These are phyloP conservation scores for Drosophila vallismaia DNA, from an alignment of 2,888 invertebrate genomes.

Conservation along the genomic window DNA sequence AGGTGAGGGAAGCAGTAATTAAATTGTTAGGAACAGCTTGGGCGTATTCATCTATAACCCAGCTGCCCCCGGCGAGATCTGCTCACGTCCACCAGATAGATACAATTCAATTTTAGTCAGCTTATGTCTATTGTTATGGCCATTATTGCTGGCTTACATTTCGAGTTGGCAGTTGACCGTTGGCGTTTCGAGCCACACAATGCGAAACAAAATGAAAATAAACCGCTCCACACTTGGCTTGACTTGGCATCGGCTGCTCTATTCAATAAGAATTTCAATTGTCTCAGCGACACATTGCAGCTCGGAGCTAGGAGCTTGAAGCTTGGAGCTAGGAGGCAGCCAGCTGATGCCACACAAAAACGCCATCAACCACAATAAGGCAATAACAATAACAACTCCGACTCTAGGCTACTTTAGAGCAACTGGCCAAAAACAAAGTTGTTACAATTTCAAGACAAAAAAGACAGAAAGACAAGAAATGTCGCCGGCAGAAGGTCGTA, in stretches of 20 bases:
- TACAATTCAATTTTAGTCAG: slow-evolving; percentile 49
- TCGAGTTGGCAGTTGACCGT: slow-evolving; percentile 32
- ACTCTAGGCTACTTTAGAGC: background rate
- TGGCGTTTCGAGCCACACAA: slow-evolving; percentile 29
- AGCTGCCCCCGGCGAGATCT: slow-evolving; percentile 23
- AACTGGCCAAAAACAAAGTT: background rate
- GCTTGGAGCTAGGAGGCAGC: slow-evolving; percentile 50
- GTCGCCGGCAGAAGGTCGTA: background rate
- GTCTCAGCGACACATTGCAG: slow-evolving; percentile 35
- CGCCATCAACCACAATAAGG: slow-evolving; percentile 20
- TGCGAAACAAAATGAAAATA: slow-evolving; percentile 35
- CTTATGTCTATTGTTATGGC: slow-evolving; percentile 40
- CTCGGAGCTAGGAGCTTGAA: background rate
- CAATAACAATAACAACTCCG: slow-evolving; percentile 39
- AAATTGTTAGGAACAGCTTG: slow-evolving; percentile 27
- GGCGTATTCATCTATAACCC: slow-evolving; percentile 31
- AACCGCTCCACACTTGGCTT: slow-evolving; percentile 31
- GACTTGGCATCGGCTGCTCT: slow-evolving; percentile 13
- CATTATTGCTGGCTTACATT: slow-evolving; percentile 43
- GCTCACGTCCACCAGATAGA: slow-evolving; percentile 30
- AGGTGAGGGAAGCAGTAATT: slow-evolving; percentile 28
- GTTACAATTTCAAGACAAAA: slow-evolving; percentile 9
- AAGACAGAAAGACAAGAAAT: slow-evolving; percentile 18
- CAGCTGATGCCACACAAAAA: slow-evolving; percentile 61
- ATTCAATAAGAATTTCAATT: slow-evolving; percentile 44